Conservation (phyloP, 1,140 invertebrate species). For the Vollenhovia emeryi region DNA sequence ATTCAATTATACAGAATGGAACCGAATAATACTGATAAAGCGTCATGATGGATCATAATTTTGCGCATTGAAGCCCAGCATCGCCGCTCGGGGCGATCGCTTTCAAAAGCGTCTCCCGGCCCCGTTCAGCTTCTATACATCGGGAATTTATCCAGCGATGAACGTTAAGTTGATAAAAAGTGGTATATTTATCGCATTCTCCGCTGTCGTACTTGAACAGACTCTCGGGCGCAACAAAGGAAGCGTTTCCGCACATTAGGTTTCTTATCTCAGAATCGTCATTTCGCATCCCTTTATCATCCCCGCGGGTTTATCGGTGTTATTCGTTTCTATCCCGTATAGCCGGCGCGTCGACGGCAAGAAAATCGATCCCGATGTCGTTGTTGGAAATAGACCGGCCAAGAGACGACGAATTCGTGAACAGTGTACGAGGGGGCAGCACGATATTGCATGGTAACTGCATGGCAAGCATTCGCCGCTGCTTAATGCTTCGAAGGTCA, state of each 20-base stretch:
- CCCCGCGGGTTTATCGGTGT: neutral
- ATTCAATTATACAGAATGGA: conserved; percentile 18
- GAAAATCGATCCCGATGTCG: conserved; percentile 45
- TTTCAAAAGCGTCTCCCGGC: neutral
- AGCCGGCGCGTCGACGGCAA: neutral
- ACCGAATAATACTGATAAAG: conserved; percentile 29
- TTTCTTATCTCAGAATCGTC: conserved; percentile 6
- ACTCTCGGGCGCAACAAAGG: neutral
- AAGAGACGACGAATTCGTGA: conserved; percentile 58
- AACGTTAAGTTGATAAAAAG: conserved; percentile 3
- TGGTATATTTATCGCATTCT: neutral
- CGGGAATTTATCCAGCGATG: neutral
- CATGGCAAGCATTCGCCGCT: conserved; percentile 70
- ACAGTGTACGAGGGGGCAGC: conserved; percentile 67
- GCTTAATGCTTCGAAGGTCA: conserved; percentile 83
- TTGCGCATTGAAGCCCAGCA: neutral
- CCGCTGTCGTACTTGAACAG: neutral
- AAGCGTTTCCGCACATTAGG: neutral
- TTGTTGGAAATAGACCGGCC: conserved; percentile 50
- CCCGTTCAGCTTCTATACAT: neutral
- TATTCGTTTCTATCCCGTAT: neutral
- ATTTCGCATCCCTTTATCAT: neutral
- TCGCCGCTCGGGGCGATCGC: neutral
- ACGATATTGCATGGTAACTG: conserved; percentile 77
- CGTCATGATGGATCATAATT: neutral